Base-by-base conservation (phyloP, 2,888 invertebrate genomes). In the Ophioninae sp. region DNA sequence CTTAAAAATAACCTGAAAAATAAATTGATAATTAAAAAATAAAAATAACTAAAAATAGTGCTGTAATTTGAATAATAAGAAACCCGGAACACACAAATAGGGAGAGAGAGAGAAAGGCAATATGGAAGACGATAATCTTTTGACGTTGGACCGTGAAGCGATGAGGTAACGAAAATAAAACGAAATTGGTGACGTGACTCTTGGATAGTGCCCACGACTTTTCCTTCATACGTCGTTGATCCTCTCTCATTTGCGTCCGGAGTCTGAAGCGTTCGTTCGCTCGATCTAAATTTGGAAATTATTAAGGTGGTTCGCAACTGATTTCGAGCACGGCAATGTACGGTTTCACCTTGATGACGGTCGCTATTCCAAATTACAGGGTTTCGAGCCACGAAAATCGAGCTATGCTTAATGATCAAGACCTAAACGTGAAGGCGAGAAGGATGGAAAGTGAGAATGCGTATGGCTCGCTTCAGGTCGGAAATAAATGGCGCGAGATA, bases 151-250 rank as follows among this genome's bases (percentile, higher is more conserved):
- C 85, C 86, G 86, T 85, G 20, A 87, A 87, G 87, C 87, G 88
- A 90, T 90, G 89, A 90, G 87, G 88, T 89, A 88, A 91, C 88
- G 87, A 88, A 87, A 90, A 90, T 90, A 90, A 90, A 89, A 89
- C 88, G 64, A 82, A 77, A 81, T 72, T 51, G 68, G 78, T 85
- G 85, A 85, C 79, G 82, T 68, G 79, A 41, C 72, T 78, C 74
- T 74, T 68, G 58, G 51, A 51, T 51, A 51, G 58, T 56, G 79
- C 69, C 79, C 79, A 82, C 79, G 76, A 69, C 65, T 75, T 68
- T 51, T 51, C 51, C 51, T 51, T 61, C 65, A 13, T 41, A 63
- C 75, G 67, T 82, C 77, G 67, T 68, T 81, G 13, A 75, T 79
- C 56, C 69, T 78, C 69, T 78, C 58, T 75, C 65, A 67, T 65